Percentiles rank a stretch among this genome's conserved stretches.
Conservation (phyloP, 2,113 vertebrate genomes). For the human region GRCh38 chr2:62641501-62642000, state of each 20-base stretch:
- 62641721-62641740: conserved; percentile 75
- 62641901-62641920: background rate
- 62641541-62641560: conserved; percentile 78
- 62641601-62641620: conserved; percentile 76
- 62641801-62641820: conserved; percentile 41
- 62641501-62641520: conserved; percentile 62
- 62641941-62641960: background rate
- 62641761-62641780: conserved; percentile 47
- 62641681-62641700: conserved; percentile 61
- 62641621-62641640: conserved; percentile 71
- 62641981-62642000: background rate
- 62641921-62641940: background rate
- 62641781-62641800: conserved; percentile 45
- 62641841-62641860: background rate
- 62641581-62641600: conserved; percentile 72
- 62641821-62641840: background rate
- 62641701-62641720: conserved; percentile 78
- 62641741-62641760: conserved; percentile 63
- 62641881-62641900: conserved; percentile 22
- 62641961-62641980: background rate
- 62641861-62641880: background rate
- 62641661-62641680: conserved; percentile 75
- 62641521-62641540: conserved; percentile 74
- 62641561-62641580: conserved; percentile 55
- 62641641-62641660: conserved; percentile 78